phyloP scores from a whole-genome alignment of 2,888 invertebrate genomes.

The Andrena trimmerana region DNA sequence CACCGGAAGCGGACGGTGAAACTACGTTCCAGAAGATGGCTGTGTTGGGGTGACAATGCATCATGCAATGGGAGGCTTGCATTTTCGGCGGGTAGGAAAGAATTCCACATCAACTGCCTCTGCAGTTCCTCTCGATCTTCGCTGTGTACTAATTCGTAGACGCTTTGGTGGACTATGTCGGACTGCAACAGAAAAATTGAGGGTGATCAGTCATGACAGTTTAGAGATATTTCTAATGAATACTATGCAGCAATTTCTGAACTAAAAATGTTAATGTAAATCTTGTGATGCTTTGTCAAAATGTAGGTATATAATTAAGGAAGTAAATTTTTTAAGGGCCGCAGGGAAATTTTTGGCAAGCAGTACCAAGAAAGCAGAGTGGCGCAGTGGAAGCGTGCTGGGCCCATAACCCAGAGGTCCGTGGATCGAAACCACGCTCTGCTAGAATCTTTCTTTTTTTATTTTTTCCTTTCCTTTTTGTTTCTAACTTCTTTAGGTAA shows the following conservation, averaged over 20 bases:
- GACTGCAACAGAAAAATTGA: conserved; percentile 90
- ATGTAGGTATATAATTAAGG: too few relatives aligned
- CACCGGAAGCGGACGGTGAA: conserved; percentile 99
- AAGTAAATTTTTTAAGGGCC: background rate
- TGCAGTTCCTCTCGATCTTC: conserved; percentile 99
- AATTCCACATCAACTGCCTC: conserved; percentile 97
- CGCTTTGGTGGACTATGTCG: conserved; percentile 99
- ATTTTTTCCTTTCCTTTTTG: conserved; percentile 44
- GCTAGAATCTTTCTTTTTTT: conserved; percentile 60
- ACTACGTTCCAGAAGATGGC: conserved; percentile 96
- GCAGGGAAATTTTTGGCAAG: background rate
- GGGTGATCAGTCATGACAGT: background rate
- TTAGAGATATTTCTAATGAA: background rate
- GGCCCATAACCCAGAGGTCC: conserved; percentile 82
- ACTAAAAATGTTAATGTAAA: background rate
- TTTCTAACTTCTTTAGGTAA: background rate
- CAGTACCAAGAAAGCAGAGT: conserved; percentile 73
- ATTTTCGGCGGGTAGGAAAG: conserved; percentile 93
- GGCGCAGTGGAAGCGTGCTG: conserved; percentile 83
- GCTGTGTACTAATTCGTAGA: conserved; percentile 99
- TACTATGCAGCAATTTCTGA: background rate
- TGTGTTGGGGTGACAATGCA: conserved; percentile 94
- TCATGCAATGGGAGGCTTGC: conserved; percentile 94
- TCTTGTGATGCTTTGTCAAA: background rate
- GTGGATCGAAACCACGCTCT: conserved; percentile 82